Evolutionary conservation across 2,113 vertebrate species (phyloP), one percentile per base, ranked within the genome.

Genomic region (Syngnathus typhle): DNA sequence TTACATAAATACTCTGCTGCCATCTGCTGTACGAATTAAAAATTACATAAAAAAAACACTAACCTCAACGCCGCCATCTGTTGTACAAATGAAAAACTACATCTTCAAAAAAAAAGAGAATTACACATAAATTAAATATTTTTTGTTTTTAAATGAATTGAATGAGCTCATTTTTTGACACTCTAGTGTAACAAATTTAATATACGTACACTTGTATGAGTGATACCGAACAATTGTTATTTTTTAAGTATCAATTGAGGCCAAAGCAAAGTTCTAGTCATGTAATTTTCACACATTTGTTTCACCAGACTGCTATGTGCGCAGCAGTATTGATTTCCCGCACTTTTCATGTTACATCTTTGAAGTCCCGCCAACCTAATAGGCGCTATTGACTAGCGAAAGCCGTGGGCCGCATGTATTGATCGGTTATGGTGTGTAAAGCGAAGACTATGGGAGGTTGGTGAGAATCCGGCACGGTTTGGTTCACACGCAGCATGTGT

Each of bases 401-500:
- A 10, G 76, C 77, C 76, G 64, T 73, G 82, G 79, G 81, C 70
- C 77, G 77, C 63, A 0, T 3, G 37, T 75, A 88, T 84, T 84
- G 87, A 87, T 85, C 16, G 38, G 10, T 52, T 44, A 13, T 7
- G 19, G 39, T 60, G 37, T 60, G 18, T 39, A 39, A 46, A 60
- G 65, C 73, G 15, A 12, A 74, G 64, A 44, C 27, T 60, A 76
- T 71, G 66, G 55, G 21, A 38, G 68, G 60, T 51, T 70, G 82
- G 84, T 89, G 90, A 88, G 90, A 89, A 88, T 56, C 67, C 23
- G 59, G n/a, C n/a, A 27, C 37, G 69, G 43, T 77, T 78, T 44
- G 61, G 81, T 91, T 91, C 89, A 88, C 88, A 89, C 85, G 88
- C 49, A 13, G 39, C 39, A 10, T 10, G 39, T 44, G 43, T 44